Percentiles rank a stretch among this genome's conserved stretches.
Evolutionary conservation across 2,113 vertebrate genomes (phyloP).

Genomic region (Hiodon alosoides): DNA sequence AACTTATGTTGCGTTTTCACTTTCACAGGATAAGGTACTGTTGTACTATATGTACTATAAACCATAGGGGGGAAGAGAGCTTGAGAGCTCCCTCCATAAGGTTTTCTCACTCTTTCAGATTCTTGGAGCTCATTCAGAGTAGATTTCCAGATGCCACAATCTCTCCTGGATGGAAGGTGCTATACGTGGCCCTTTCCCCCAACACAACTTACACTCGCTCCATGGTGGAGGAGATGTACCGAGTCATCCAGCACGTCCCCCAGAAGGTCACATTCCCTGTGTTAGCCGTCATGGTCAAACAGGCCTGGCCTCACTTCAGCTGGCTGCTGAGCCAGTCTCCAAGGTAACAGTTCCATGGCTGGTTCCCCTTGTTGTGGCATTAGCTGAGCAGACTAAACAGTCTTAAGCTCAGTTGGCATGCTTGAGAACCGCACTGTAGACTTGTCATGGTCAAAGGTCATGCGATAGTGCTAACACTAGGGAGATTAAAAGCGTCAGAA

Average conservation of each 20-base stretch:
- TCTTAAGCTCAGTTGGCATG: too few relatives aligned
- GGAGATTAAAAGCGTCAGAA: background rate
- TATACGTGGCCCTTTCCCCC: conserved; percentile 46
- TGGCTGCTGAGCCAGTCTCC: conserved; percentile 75
- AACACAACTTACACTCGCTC: conserved; percentile 52
- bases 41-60: background rate
- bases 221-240: conserved; percentile 74
- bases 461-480: too few relatives aligned
- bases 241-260: conserved; percentile 47
- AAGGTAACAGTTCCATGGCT: conserved; percentile 49
- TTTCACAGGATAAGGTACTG: background rate
- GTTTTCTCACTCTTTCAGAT: conserved; percentile 48
- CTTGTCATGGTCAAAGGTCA: too few relatives aligned
- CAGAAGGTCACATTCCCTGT: conserved; percentile 74
- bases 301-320: conserved; percentile 71
- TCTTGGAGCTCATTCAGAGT: conserved; percentile 64
- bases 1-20: background rate
- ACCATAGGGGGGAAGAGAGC: background rate
- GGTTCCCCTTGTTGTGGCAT: background rate
- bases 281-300: conserved; percentile 57
- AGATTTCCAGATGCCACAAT: conserved; percentile 71
- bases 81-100: background rate
- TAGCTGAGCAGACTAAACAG: too few relatives aligned
- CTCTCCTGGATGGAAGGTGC: conserved; percentile 73
- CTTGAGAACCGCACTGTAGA: too few relatives aligned